These are phyloP conservation scores for Caenorhabditis remanei DNA, from an alignment of 1,140 invertebrate genomes.

Conservation along the genomic window DNA sequence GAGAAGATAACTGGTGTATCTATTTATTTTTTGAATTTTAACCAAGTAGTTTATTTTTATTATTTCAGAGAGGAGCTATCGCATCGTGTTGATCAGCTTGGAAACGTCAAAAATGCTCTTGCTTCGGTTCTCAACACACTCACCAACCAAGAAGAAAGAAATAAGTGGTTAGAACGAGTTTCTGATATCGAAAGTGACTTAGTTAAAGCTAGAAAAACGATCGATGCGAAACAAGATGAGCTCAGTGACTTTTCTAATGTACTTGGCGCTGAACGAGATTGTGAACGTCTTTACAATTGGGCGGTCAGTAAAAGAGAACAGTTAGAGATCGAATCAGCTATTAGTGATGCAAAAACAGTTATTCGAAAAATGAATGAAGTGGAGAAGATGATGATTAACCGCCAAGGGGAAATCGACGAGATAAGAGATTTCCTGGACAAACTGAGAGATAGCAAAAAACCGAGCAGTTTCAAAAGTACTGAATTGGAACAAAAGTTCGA, in stretches of 20 bases:
- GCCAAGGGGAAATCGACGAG: background rate
- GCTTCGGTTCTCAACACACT: background rate
- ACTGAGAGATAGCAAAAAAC: background rate
- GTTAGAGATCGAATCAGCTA: background rate
- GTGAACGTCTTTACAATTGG: constrained; percentile 5
- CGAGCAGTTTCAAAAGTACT: background rate
- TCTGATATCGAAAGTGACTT: constrained; percentile 6
- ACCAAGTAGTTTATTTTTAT: background rate
- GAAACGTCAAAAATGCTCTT: background rate
- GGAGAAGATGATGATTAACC: constrained; percentile 30
- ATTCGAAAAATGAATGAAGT: constrained; percentile 48
- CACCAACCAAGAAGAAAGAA: background rate
- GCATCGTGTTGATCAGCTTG: constrained; percentile 41
- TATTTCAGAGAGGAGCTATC: constrained; percentile 36
- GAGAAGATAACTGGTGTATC: no score
- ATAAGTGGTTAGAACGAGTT: background rate
- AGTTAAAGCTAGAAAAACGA: constrained; percentile 26
- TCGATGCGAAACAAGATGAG: constrained; percentile 43
- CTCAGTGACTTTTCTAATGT: background rate
- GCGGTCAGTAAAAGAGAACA: background rate
- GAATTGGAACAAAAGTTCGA: constrained; percentile 29
- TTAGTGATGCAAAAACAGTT: background rate
- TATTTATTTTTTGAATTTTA: no score
- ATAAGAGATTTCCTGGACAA: constrained; percentile 13
- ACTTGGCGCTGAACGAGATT: background rate